Base-by-base conservation (phyloP, 1,140 invertebrate genomes). In the Drosophila littoralis region DNA sequence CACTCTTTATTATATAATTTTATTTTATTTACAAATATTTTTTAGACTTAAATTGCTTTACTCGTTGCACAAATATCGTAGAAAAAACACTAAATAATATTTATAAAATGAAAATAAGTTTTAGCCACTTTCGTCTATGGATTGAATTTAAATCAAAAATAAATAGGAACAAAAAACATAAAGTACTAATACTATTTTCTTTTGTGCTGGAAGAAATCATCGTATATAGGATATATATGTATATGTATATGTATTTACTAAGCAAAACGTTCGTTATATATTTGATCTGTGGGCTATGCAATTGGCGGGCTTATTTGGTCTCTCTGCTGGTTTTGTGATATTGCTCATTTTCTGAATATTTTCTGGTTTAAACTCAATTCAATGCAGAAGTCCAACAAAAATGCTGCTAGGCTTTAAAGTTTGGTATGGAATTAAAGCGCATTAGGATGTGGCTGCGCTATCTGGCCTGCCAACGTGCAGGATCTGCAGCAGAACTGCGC, bases 401-500 rank as follows among this genome's bases (percentile, higher is more conserved):
- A 81, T 75, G 59, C 55, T 75, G 59, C 55, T 75, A 55, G 66
- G 63, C 75, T 77, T 58, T 17, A 61, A 70, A 60, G 60, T 74
- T 76, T 59, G 45, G 35, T 60, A 38, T 79, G 77, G 81, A 79
- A 74, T 84, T 90, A 91, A 45, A 91, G 54, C 51, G 77, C 81
- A 77, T 91, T 91, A 45, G 90, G 88, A 88, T 92, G 91, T 15
- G 67, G 63, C 73, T 58, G 22, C 48, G 50, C 64, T 9, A 86
- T 63, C 78, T 97, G 96, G 2, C 97, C 97, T 1, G 97, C 97
- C 91, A 96, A 93, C 38, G 97, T 96, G 89, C 97, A 98, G 1
- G 97, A 98, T 86, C 95, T 94, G 93, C 98, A 99, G 92, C 98
- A 99, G 94, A 98, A 98, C 91, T 94, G 94, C n/a, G 96, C 96